These are phyloP conservation scores for Cynocephalus volans DNA, from an alignment of 2,113 vertebrate species.

Conservation along the genomic window DNA sequence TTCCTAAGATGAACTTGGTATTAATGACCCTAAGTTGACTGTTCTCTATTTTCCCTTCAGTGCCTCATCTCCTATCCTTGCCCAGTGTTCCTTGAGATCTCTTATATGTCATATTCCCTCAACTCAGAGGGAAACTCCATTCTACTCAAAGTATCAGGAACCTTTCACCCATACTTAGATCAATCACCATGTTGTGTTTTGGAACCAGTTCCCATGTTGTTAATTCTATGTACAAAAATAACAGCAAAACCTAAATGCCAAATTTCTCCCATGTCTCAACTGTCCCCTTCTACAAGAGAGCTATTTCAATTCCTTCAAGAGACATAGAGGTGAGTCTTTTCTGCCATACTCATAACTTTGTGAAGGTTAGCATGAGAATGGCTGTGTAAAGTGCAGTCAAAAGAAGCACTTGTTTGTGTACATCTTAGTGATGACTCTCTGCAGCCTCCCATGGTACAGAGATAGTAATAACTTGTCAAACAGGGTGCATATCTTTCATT, in stretches of 20 bases:
- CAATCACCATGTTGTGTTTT: slow-evolving; percentile 8
- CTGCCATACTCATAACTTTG: not conserved
- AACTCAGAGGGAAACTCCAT: not conserved
- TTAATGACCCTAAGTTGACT: not conserved
- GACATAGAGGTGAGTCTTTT: not conserved
- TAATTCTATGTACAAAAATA: slow-evolving; percentile 33
- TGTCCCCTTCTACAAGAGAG: slow-evolving; percentile 2
- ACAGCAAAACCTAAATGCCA: slow-evolving; percentile 11
- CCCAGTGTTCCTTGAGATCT: not conserved
- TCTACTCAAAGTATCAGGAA: not conserved
- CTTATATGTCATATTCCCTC: not conserved
- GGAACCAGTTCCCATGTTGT: slow-evolving; percentile 10
- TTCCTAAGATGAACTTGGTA: not conserved
- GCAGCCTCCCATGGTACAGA: not conserved
- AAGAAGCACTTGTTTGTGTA: not conserved
- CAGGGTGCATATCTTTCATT: not conserved
- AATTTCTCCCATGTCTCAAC: not conserved
- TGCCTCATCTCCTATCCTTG: slow-evolving; percentile 62
- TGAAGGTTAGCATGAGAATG: not conserved
- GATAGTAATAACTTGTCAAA: not conserved
- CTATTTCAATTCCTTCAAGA: slow-evolving; percentile 16
- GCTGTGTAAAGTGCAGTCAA: not conserved
- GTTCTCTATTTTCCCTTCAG: slow-evolving; percentile 1
- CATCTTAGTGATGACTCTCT: not conserved
- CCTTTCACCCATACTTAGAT: not conserved